Conservation (phyloP, 2,113 vertebrate species). For the Sclerurus mexicanus region DNA sequence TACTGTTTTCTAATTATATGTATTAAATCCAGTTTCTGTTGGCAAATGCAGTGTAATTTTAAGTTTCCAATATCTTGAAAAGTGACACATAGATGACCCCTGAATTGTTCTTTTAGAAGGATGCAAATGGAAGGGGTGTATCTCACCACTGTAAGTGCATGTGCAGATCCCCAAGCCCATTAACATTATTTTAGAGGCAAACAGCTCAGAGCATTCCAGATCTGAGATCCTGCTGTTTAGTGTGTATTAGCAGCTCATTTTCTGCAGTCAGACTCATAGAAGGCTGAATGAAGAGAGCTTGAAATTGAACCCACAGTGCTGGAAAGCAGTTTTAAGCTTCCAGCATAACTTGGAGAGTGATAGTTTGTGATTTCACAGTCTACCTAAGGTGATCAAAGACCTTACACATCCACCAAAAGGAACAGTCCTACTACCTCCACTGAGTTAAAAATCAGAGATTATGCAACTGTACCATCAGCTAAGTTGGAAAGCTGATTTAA, state of each 20-base stretch:
- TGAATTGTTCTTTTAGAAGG: neutral
- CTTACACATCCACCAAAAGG: neutral
- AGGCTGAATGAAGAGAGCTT: neutral
- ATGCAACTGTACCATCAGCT: neutral
- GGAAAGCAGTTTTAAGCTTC: neutral
- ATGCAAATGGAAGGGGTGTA: neutral
- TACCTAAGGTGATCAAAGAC: neutral
- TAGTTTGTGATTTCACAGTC: neutral
- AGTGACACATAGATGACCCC: neutral
- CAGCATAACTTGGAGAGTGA: neutral
- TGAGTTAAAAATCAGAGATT: neutral
- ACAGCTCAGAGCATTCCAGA: neutral
- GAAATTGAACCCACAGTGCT: neutral
- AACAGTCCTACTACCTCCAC: neutral
- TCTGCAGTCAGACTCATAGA: neutral
- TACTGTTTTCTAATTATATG: neutral
- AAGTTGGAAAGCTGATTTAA: neutral
- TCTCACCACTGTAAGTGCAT: neutral
- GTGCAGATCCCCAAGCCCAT: neutral
- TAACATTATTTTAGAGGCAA: neutral
- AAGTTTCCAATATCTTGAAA: neutral
- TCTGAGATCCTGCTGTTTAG: neutral
- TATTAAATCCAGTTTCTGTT: neutral
- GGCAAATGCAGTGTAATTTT: neutral
- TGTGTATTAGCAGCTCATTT: neutral